A percentile compares a stretch with the other conserved stretches of the same genome.
Evolutionary conservation across 2,888 invertebrate species (phyloP).

Genomic region (Lycocerus yunnanus): DNA sequence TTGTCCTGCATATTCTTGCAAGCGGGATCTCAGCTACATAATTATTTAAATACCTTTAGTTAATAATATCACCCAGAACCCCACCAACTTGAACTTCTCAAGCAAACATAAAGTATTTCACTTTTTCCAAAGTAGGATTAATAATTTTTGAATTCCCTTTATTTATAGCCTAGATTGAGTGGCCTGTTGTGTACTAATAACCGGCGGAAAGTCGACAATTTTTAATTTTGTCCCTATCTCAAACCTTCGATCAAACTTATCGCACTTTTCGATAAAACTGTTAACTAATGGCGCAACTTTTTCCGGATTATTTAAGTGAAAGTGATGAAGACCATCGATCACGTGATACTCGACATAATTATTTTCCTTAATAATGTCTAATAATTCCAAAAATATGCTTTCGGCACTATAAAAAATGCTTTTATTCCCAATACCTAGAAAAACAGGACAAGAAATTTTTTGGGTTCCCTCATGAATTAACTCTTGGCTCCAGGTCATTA

Average conservation of each 20-base stretch:
- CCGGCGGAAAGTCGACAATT: neutral
- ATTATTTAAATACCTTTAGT: too few species aligned
- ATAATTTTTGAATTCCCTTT: neutral
- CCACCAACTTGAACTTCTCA: neutral
- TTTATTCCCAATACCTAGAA: neutral
- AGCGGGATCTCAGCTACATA: too few species aligned
- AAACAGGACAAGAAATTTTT: slow-evolving; percentile 5
- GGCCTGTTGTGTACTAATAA: neutral
- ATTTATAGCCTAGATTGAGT: neutral
- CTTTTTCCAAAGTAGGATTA: neutral
- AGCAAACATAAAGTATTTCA: neutral
- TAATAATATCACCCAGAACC: neutral
- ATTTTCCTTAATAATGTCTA: neutral
- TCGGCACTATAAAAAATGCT: neutral
- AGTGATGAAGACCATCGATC: slow-evolving; percentile 22
- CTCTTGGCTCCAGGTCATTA: slow-evolving; percentile 47
- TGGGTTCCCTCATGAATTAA: neutral
- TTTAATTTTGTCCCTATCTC: neutral
- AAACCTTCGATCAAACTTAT: neutral
- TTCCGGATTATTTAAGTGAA: slow-evolving; percentile 29
- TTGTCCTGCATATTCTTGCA: too few species aligned
- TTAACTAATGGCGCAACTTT: slow-evolving; percentile 14
- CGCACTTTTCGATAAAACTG: slow-evolving; percentile 23
- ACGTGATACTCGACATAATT: neutral
- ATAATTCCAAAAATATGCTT: neutral